Percentiles rank a stretch among this genome's conserved stretches.
Conservation (phyloP, 1,140 invertebrate species). For the Spodoptera litura region DNA sequence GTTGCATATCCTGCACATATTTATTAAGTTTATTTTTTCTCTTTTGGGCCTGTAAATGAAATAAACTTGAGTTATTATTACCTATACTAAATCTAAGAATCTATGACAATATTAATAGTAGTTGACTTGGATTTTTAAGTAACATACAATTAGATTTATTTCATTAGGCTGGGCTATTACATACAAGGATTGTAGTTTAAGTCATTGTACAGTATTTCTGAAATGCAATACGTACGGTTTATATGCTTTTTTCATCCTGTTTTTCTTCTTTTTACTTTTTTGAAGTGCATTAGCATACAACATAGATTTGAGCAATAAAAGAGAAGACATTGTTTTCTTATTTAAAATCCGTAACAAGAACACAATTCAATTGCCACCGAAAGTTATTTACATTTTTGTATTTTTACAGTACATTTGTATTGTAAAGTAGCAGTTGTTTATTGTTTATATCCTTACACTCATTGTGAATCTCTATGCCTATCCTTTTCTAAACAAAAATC, state of each 20-base stretch:
- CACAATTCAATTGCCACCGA: not conserved
- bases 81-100: not conserved
- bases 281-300: slow-evolving; percentile 70
- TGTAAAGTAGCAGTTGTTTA: not conserved
- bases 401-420: not conserved
- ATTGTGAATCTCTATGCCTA: not conserved
- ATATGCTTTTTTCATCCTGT: slow-evolving; percentile 65
- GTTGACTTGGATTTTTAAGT: too few species aligned
- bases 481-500: not conserved
- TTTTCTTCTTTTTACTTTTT: slow-evolving; percentile 68
- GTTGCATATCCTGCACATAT: slow-evolving; percentile 73
- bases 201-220: not conserved
- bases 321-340: slow-evolving; percentile 67
- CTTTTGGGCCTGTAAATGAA: slow-evolving; percentile 50
- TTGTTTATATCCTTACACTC: not conserved
- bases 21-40: slow-evolving; percentile 48
- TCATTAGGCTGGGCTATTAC: too few species aligned
- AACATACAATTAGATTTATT: too few species aligned
- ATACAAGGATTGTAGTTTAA: too few species aligned
- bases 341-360: not conserved
- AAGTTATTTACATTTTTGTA: not conserved
- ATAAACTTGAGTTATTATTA: not conserved
- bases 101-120: too few species aligned
- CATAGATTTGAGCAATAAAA: slow-evolving; percentile 76
- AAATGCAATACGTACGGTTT: slow-evolving; percentile 45